These are phyloP conservation scores for Drosophila pseudoobscura DNA, from an alignment of 1,140 invertebrate genomes.

Conservation along the genomic window DNA sequence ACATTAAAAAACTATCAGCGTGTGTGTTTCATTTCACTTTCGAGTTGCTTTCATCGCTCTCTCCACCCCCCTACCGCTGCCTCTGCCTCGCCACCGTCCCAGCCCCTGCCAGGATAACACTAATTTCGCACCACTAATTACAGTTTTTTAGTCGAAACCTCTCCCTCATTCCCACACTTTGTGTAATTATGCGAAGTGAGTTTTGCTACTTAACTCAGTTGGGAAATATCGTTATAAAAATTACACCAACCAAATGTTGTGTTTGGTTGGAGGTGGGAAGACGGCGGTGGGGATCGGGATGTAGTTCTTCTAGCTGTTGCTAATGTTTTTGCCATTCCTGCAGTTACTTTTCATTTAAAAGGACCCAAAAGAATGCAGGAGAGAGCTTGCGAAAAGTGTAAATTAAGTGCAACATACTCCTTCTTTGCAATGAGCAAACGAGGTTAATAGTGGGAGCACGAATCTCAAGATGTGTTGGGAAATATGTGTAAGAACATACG, in stretches of 20 bases:
- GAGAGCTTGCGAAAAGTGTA: background rate
- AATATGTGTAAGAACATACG: background rate
- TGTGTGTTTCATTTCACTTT: constrained; percentile 66
- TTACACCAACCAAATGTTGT: constrained; percentile 27
- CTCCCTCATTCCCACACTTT: constrained; percentile 22
- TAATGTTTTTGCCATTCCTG: constrained; percentile 6
- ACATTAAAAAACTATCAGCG: constrained; percentile 66
- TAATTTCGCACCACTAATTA: constrained; percentile 77
- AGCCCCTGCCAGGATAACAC: constrained; percentile 53
- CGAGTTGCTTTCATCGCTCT: constrained; percentile 15
- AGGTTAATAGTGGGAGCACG: background rate
- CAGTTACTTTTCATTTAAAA: constrained; percentile 23
- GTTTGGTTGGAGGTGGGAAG: background rate
- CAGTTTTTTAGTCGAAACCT: constrained; percentile 39
- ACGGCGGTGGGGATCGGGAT: too few species aligned
- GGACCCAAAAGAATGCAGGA: background rate
- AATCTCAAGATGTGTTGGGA: background rate
- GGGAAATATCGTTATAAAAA: constrained; percentile 66
- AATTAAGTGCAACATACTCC: constrained; percentile 5
- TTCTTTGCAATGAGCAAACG: background rate
- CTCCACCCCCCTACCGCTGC: background rate
- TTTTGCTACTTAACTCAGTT: constrained; percentile 64
- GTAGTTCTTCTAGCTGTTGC: background rate
- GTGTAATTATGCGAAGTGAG: constrained; percentile 66
- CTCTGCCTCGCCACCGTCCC: constrained; percentile 13